Conservation (phyloP, 2,113 vertebrate species). For the Anas platyrhynchos region DNA sequence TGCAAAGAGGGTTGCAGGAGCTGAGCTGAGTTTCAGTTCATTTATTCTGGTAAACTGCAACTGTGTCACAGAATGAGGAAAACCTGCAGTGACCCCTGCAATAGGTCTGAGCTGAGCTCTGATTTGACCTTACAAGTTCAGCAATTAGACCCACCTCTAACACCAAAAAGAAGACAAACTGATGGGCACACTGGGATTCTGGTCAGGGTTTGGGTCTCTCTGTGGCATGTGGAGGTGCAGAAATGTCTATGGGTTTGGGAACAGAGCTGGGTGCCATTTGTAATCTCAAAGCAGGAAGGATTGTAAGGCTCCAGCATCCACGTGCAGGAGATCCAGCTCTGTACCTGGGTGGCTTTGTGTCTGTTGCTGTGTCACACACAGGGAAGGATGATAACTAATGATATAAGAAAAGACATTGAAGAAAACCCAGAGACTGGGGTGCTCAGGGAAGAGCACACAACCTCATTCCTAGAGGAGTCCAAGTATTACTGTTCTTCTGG, state of each 20-base stretch:
- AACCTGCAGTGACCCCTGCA: neutral
- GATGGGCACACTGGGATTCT: neutral
- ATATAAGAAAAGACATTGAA: neutral
- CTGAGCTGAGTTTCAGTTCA: neutral
- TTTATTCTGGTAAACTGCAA: neutral
- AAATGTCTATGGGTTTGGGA: neutral
- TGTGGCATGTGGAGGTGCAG: neutral
- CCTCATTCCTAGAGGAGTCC: neutral
- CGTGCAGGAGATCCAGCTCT: neutral
- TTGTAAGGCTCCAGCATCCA: neutral
- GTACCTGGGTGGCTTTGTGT: neutral
- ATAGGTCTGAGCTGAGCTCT: no score
- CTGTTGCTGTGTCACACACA: neutral
- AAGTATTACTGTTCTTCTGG: neutral
- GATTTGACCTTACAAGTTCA: neutral
- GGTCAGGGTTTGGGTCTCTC: fast-evolving
- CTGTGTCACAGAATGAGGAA: no score
- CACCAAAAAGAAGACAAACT: neutral
- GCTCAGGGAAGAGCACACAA: neutral
- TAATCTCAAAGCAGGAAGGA: neutral
- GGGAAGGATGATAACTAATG: neutral
- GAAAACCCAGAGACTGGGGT: neutral
- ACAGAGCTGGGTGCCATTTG: fast-evolving
- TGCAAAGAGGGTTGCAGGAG: neutral
- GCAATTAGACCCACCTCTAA: neutral